Evolutionary conservation across 2,113 vertebrate genomes (phyloP), one percentile per base, ranked within the genome.

Genomic region (Corvus moneduloides): DNA sequence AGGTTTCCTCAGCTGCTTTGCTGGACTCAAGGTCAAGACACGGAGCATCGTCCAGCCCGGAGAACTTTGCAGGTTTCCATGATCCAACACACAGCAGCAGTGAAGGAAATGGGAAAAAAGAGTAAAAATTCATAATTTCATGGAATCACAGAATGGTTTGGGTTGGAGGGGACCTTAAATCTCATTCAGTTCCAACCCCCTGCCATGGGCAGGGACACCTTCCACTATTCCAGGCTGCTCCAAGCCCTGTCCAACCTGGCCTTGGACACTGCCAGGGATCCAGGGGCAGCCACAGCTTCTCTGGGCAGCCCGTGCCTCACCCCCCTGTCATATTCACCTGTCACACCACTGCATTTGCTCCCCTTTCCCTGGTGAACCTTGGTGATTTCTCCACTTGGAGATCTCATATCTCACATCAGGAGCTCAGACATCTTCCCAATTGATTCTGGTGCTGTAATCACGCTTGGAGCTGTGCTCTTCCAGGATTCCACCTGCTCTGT

Each of bases 141-240:
- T 27, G 41, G 30, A 17, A 30, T 30, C 44, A 37, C 18, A 21
- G 46, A 3, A 7, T 35, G 46, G 21, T 26, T n/a, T 68, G 62
- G 6, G 9, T 22, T 9, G 26, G 55, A 69, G 35, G 8, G 20
- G 17, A 48, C 12, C 12, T 48, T 23, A 27, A 54, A 27, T 3
- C 3, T 19, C 0, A 23, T 16, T 9, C 44, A 5, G 3, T 37
- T 2, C 32, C 32, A 37, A 33, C 2, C 2, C n/a, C 16, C 9
- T 64, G 58, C 26, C 32, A 18, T 43, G 51, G 28, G 8, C 15
- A 73, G 41, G 15, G 48, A 62, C 30, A 55, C 0, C 1, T 55
- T 2, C n/a, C 24, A 33, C 6, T 0, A 1, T 3, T 11, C 35
- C 55, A 69, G 55, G 14, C 0, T 43, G 41, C 10, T 68, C 62